These are phyloP conservation scores for Lepus americanus DNA, from an alignment of 2,113 vertebrate species.

Conservation along the genomic window DNA sequence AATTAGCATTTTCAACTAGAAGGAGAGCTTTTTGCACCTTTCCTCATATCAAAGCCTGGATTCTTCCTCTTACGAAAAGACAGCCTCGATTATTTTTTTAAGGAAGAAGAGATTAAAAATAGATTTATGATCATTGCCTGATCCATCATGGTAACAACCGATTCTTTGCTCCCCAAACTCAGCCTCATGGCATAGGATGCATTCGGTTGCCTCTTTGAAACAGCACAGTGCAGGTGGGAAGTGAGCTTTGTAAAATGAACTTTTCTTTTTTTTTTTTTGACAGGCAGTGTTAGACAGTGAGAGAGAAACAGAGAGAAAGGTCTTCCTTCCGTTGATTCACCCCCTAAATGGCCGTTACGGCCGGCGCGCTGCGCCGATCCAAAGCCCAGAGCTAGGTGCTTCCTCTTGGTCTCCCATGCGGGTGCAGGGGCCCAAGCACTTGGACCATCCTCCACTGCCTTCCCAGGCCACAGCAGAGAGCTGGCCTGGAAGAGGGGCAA, in stretches of 20 bases:
- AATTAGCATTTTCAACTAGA: conserved; percentile 88
- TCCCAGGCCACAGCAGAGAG: no score
- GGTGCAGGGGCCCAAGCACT: no score
- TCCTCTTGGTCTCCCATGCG: no score
- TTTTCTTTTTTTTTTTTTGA: no score
- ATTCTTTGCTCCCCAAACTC: conserved; percentile 85
- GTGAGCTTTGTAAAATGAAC: conserved; percentile 43
- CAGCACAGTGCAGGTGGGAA: neutral
- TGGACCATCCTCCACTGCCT: no score
- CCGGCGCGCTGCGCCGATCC: no score
- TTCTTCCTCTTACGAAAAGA: conserved; percentile 88
- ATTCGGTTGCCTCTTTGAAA: conserved; percentile 79
- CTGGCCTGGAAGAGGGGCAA: no score
- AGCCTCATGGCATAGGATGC: conserved; percentile 77
- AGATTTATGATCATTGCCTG: conserved; percentile 86
- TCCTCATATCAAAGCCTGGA: conserved; percentile 89
- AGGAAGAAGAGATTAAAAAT: conserved; percentile 88
- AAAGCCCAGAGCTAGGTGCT: no score
- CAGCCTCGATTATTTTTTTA: conserved; percentile 87
- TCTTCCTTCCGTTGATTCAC: no score
- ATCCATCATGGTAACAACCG: conserved; percentile 87
- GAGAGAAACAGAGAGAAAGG: no score
- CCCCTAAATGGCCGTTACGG: no score
- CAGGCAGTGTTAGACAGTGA: no score
- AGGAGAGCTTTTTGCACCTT: conserved; percentile 87